A percentile compares a stretch with the other conserved stretches of the same genome.
These are phyloP conservation scores for Drosophila atripex DNA, from an alignment of 2,888 invertebrate genomes.

Conservation along the genomic window DNA sequence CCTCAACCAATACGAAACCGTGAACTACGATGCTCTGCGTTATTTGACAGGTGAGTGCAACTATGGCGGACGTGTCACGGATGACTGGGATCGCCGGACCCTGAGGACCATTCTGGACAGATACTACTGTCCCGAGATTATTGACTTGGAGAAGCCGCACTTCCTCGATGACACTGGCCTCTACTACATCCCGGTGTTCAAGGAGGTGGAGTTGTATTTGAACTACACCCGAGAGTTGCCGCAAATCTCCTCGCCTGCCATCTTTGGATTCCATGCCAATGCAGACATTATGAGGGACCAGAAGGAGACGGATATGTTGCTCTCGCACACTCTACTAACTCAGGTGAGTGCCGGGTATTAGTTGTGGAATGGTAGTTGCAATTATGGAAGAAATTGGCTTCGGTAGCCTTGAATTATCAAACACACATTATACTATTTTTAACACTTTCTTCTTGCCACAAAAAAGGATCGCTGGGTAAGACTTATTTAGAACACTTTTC, in stretches of 20 bases:
- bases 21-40: slow-evolving; percentile 93
- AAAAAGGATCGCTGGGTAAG: slow-evolving; percentile 81
- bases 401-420: neutral
- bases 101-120: slow-evolving; percentile 91
- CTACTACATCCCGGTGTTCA: slow-evolving; percentile 90
- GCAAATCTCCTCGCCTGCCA: slow-evolving; percentile 90
- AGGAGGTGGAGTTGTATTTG: slow-evolving; percentile 89
- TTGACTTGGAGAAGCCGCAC: slow-evolving; percentile 86
- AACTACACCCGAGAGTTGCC: slow-evolving; percentile 89
- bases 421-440: slow-evolving; percentile 2
- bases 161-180: slow-evolving; percentile 88
- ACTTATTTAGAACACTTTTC: neutral
- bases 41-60: slow-evolving; percentile 98
- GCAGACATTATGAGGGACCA: slow-evolving; percentile 97
- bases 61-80: slow-evolving; percentile 97
- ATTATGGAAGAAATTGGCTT: too few species aligned
- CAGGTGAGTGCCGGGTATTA: slow-evolving; percentile 86
- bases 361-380: neutral
- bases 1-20: slow-evolving; percentile 90
- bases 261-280: slow-evolving; percentile 96
- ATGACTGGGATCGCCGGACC: slow-evolving; percentile 96
- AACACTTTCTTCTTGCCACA: slow-evolving; percentile 30
- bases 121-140: slow-evolving; percentile 90
- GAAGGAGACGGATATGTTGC: slow-evolving; percentile 91
- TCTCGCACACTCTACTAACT: slow-evolving; percentile 89